Evolutionary conservation across 2,797 vertebrate genomes (phyloP), one percentile per base, ranked within the genome.

Genomic region (Balearica regulorum): DNA sequence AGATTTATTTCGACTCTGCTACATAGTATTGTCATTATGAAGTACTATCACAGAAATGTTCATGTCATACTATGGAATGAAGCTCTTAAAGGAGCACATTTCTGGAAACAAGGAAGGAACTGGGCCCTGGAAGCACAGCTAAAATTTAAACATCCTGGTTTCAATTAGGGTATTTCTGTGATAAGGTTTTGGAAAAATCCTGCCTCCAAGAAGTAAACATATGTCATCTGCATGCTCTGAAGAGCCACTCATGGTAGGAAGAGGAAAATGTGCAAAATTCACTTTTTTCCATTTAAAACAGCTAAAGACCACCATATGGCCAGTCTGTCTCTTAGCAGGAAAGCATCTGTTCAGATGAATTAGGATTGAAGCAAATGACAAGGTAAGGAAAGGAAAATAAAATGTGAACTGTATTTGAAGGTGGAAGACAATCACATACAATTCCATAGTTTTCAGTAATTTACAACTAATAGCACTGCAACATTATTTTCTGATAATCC

Each of bases 241-340:
- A 37, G 31, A 75, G 21, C 11, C 1, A 86, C 39, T 75, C 39
- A 8, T 9, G 37, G 61, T 10, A 90, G 33, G 11, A 79, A 44
- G 31, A 68, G 16, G 13, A 48, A 79, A 94, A 83, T 48, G 44
- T 62, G 73, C 62, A 92, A 81, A 92, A 90, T 46, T n/a, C 22
- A 41, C 41, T 28, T 62, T 71, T 80, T 80, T 51, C 53, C 62
- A 89, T 73, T 90, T 94, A 64, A 93, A 96, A 80, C 15, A 79
- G 91, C 76, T 94, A 87, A 95, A 94, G n/a, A 93, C 37, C 33
- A 88, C 71, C 93, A 95, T 89, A 95, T 89, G 93, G 85, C 24
- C 75, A 83, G 81, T 85, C 71, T 79, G 60, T 5, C 83, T 78
- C 85, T 93, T 90, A 87, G 79, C 39, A 82, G 53, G 73, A 92